Percentiles rank a stretch among this genome's conserved stretches.
Conservation (phyloP, 2,888 invertebrate genomes). For the Machimus rusticus region DNA sequence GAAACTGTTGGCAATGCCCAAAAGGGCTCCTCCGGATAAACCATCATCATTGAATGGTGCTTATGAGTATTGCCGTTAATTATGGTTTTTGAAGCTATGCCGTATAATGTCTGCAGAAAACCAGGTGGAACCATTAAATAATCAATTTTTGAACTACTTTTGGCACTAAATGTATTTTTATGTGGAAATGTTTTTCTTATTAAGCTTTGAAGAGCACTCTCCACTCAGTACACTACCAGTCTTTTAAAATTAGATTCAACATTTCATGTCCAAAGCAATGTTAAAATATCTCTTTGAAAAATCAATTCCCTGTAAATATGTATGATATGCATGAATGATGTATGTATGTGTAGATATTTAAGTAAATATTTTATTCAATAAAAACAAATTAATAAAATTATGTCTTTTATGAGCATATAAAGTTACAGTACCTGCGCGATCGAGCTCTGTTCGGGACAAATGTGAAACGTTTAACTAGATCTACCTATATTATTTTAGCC, state of each 20-base stretch:
- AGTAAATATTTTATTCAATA: too few relatives aligned
- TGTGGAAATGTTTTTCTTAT: background rate
- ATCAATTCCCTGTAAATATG: background rate
- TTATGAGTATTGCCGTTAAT: constrained; percentile 39
- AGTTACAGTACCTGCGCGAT: too few relatives aligned
- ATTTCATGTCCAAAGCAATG: background rate
- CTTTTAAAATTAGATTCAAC: background rate
- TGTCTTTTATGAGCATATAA: too few relatives aligned
- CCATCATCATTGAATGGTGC: constrained; percentile 57
- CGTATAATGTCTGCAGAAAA: background rate
- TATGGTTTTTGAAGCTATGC: constrained; percentile 7
- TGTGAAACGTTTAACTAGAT: too few relatives aligned
- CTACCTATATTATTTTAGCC: too few relatives aligned
- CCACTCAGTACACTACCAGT: background rate
- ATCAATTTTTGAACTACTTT: background rate
- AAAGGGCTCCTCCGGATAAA: constrained; percentile 63
- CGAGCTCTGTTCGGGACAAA: too few relatives aligned
- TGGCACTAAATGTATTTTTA: background rate
- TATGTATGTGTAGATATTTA: too few relatives aligned
- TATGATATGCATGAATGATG: too few relatives aligned
- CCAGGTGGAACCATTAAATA: constrained; percentile 32
- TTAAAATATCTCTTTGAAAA: background rate
- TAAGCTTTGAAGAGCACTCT: too few relatives aligned
- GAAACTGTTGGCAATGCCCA: constrained; percentile 62
- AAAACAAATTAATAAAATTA: too few relatives aligned